Percentiles rank a stretch among this genome's conserved stretches.
Conservation (phyloP, 2,888 invertebrate genomes). For the Anthophora plumipes region DNA sequence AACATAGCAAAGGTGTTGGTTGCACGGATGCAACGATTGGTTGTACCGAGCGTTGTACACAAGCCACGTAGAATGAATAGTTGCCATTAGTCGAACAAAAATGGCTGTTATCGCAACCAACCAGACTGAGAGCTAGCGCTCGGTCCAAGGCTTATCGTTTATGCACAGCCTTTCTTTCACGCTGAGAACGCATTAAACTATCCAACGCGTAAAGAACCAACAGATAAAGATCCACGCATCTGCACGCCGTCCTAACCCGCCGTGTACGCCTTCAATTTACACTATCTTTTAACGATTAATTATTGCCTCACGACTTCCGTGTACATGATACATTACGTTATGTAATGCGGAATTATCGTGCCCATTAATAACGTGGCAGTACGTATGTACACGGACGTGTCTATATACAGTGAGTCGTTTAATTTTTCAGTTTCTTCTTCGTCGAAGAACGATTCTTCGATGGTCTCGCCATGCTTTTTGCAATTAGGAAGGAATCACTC, state of each 20-base stretch:
- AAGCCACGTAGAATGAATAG: background rate
- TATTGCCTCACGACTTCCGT: constrained; percentile 44
- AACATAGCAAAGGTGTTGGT: constrained; percentile 27
- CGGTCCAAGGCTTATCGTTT: constrained; percentile 26
- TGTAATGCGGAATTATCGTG: constrained; percentile 34
- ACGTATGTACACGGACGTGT: too few species aligned
- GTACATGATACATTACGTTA: constrained; percentile 25
- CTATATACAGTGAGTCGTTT: background rate
- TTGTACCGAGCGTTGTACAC: background rate
- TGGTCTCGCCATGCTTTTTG: too few species aligned
- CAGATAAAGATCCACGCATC: constrained; percentile 27
- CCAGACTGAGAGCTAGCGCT: background rate
- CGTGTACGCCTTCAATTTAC: constrained; percentile 20
- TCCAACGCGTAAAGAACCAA: constrained; percentile 9
- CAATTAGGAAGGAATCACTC: too few species aligned
- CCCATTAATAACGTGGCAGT: constrained; percentile 12
- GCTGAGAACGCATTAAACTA: constrained; percentile 25
- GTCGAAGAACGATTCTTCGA: too few species aligned
- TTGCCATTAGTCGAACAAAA: constrained; percentile 6
- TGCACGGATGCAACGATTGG: constrained; percentile 21
- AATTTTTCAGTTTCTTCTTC: too few species aligned
- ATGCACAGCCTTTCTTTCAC: constrained; percentile 11
- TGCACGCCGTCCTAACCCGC: background rate
- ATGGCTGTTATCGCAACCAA: constrained; percentile 19
- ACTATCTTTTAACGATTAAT: constrained; percentile 45